Percentiles rank a stretch among this genome's conserved stretches.
phyloP scores from a whole-genome alignment of 2,113 vertebrate species.

The Rhinopomastus cyanomelas region DNA sequence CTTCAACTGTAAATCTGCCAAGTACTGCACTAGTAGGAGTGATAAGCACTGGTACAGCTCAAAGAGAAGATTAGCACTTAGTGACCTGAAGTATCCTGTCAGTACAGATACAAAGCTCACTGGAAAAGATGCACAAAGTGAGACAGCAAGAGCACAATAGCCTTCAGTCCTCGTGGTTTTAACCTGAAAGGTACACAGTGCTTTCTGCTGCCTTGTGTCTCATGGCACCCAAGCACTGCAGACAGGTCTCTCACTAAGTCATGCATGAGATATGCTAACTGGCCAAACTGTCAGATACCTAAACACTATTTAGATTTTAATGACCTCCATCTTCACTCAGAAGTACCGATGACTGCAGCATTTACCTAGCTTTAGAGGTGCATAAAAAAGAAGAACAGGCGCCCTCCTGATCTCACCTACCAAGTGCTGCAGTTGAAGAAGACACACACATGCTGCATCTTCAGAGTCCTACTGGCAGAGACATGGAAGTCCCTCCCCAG shows the following conservation, averaged over 20 bases:
- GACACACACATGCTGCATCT: neutral
- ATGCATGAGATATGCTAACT: neutral
- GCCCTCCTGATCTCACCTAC: neutral
- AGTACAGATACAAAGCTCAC: neutral
- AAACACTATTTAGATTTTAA: neutral
- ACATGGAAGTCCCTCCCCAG: neutral
- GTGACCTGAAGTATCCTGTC: neutral
- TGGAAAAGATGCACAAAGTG: neutral
- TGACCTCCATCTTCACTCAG: neutral
- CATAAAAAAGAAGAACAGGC: neutral
- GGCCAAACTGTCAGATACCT: neutral
- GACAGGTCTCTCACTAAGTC: neutral
- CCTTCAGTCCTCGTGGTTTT: neutral
- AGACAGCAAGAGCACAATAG: neutral
- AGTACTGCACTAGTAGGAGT: neutral
- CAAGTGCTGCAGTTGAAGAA: neutral
- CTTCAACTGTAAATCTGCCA: neutral
- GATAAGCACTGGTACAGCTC: neutral
- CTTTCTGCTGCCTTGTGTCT: neutral
- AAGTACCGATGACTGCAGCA: neutral
- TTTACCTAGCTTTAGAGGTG: neutral
- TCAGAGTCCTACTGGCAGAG: neutral
- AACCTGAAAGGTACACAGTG: neutral
- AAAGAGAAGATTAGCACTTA: slow-evolving; percentile 9
- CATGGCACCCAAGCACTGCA: neutral